A percentile compares a stretch with the other conserved stretches of the same genome.
Conservation (phyloP, 2,888 invertebrate species). For the Antheraea assamensis region DNA sequence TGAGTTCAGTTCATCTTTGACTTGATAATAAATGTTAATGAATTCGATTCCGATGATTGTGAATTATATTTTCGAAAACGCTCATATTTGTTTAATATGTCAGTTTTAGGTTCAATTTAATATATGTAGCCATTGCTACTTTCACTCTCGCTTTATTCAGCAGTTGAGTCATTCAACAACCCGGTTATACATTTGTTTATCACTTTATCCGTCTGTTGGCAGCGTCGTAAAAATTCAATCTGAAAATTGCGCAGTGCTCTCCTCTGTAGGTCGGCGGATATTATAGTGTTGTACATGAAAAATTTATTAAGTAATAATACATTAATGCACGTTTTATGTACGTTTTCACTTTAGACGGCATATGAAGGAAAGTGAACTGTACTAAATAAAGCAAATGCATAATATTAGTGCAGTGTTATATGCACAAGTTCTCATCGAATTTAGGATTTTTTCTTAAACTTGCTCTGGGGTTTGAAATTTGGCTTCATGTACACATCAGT, state of each 20-base stretch:
- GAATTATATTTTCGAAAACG: too few relatives aligned
- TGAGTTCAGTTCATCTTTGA: too few relatives aligned
- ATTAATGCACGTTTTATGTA: constrained; percentile 10
- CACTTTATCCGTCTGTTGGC: constrained; percentile 59
- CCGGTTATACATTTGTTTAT: constrained; percentile 64
- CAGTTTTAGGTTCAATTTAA: constrained; percentile 37
- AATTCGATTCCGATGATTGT: too few relatives aligned
- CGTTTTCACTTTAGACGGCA: neutral
- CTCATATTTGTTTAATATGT: too few relatives aligned
- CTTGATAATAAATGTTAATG: too few relatives aligned
- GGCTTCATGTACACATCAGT: too few relatives aligned
- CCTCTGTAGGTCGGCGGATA: constrained; percentile 12
- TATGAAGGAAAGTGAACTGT: neutral
- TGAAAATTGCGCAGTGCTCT: constrained; percentile 58
- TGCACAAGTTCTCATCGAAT: neutral
- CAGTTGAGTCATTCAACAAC: constrained; percentile 45
- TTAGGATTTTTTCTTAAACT: neutral
- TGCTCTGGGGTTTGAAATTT: too few relatives aligned
- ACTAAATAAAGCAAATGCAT: neutral
- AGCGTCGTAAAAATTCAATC: constrained; percentile 77
- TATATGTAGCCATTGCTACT: constrained; percentile 42
- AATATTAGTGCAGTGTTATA: neutral
- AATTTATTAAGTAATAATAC: constrained; percentile 18
- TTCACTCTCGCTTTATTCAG: constrained; percentile 43
- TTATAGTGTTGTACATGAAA: constrained; percentile 17